Evolutionary conservation across 92 coral and sea anemone species (phyloP).

Genomic region (Epizoanthus rinbou): DNA sequence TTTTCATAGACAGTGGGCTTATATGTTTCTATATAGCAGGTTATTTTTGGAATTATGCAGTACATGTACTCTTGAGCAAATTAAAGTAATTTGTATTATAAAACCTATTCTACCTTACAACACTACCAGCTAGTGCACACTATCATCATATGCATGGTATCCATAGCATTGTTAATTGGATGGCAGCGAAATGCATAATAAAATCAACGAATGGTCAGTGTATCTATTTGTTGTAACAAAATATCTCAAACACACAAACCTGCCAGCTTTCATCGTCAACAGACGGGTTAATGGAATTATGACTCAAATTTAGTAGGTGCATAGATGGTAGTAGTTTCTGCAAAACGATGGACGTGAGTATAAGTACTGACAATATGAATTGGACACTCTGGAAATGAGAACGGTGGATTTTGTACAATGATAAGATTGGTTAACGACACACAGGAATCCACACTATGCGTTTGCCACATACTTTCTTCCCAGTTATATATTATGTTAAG

Average conservation of each 20-base stretch:
- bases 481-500: too few species aligned
- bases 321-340: slow-evolving; percentile 89
- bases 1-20: too few species aligned
- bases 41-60: too few species aligned
- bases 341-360: neutral
- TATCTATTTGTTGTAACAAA: neutral
- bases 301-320: slow-evolving; percentile 81
- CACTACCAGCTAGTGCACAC: too few species aligned
- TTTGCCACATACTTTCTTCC: too few species aligned
- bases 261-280: slow-evolving; percentile 70
- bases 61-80: neutral
- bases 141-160: too few species aligned
- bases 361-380: too few species aligned
- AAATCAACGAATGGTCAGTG: neutral
- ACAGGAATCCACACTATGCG: too few species aligned
- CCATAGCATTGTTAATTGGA: neutral
- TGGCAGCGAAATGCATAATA: neutral
- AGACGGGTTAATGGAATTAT: slow-evolving; percentile 61
- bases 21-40: too few species aligned
- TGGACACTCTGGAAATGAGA: too few species aligned
- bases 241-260: slow-evolving; percentile 46
- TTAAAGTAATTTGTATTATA: neutral
- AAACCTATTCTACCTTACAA: neutral
- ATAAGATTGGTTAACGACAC: too few species aligned
- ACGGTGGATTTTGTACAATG: too few species aligned